These are phyloP conservation scores for Acrocyrtus sp. DNA, from an alignment of 2,888 invertebrate genomes.

Conservation along the genomic window DNA sequence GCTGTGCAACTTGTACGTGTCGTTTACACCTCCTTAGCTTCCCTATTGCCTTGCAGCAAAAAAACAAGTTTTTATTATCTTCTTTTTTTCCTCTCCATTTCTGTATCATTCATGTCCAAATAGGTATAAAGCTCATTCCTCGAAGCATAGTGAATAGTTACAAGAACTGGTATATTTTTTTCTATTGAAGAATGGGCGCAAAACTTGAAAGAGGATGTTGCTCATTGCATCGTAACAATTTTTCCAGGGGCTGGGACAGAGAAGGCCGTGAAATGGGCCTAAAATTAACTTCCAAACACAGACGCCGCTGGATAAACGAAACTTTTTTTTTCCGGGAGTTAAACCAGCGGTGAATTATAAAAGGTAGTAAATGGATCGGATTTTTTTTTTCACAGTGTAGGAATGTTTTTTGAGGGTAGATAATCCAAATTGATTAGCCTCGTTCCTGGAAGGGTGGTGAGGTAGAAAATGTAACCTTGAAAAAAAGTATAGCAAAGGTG, in stretches of 20 bases:
- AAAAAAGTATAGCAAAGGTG: no score
- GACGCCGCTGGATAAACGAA: slow-evolving; percentile 9
- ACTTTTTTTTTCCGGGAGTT: not conserved
- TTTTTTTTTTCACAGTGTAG: no score
- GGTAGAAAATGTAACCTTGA: no score
- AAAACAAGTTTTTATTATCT: not conserved
- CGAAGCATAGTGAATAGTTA: not conserved
- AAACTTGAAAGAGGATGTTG: not conserved
- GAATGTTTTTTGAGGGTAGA: no score
- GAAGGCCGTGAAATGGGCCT: slow-evolving; percentile 17
- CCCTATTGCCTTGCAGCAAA: not conserved
- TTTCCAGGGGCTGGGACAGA: slow-evolving; percentile 16
- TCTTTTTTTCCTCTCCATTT: slow-evolving; percentile 1
- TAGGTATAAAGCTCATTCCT: not conserved
- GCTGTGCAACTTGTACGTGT: not conserved
- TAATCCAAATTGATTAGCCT: no score
- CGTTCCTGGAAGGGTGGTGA: no score
- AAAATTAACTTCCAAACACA: slow-evolving; percentile 1
- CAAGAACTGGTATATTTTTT: no score
- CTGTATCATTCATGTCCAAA: not conserved
- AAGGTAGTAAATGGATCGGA: no score
- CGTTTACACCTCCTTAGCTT: not conserved
- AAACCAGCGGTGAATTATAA: not conserved
- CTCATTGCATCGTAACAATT: slow-evolving; percentile 31
- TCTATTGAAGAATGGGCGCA: not conserved